Percentiles rank a stretch among this genome's conserved stretches.
phyloP scores from a whole-genome alignment of 1,140 invertebrate genomes.

The Apis laboriosa region DNA sequence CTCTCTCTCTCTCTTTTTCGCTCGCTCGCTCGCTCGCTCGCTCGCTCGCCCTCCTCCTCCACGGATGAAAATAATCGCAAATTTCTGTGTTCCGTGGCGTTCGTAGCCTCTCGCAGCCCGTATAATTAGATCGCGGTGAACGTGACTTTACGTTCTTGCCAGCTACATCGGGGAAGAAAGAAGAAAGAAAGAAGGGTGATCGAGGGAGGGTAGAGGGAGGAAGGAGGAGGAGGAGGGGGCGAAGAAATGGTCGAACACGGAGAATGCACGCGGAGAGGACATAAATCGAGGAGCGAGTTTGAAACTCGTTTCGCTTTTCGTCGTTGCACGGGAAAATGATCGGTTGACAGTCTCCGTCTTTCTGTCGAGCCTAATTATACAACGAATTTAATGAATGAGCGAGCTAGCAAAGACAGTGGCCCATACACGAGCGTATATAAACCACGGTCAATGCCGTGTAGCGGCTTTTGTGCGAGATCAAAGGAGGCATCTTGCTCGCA shows the following conservation, averaged over 20 bases:
- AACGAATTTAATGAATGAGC: conserved; percentile 81
- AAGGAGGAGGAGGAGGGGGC: too few relatives aligned
- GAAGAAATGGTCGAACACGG: conserved; percentile 31
- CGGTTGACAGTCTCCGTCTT: conserved; percentile 37
- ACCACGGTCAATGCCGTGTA: conserved; percentile 80
- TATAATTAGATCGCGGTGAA: conserved; percentile 35
- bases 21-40: too few relatives aligned
- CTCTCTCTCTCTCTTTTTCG: too few relatives aligned
- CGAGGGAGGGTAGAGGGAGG: not conserved
- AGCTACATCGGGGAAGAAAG: not conserved
- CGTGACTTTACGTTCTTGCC: not conserved
- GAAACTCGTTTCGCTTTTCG: conserved; percentile 21
- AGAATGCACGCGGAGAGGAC: not conserved
- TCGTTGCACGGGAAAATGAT: conserved; percentile 22
- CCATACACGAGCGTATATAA: conserved; percentile 78
- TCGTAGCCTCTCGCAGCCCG: not conserved
- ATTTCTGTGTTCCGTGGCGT: not conserved
- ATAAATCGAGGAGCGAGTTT: conserved; percentile 24
- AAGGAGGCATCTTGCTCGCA: conserved; percentile 71
- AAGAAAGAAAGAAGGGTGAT: not conserved
- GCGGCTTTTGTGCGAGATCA: conserved; percentile 79
- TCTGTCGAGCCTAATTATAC: conserved; percentile 78
- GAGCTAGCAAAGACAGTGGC: conserved; percentile 79
- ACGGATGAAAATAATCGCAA: not conserved
- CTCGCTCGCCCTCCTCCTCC: not conserved